These are phyloP conservation scores for Mesorhabditis spiculigera DNA, from an alignment of 2,888 invertebrate species.

Conservation along the genomic window DNA sequence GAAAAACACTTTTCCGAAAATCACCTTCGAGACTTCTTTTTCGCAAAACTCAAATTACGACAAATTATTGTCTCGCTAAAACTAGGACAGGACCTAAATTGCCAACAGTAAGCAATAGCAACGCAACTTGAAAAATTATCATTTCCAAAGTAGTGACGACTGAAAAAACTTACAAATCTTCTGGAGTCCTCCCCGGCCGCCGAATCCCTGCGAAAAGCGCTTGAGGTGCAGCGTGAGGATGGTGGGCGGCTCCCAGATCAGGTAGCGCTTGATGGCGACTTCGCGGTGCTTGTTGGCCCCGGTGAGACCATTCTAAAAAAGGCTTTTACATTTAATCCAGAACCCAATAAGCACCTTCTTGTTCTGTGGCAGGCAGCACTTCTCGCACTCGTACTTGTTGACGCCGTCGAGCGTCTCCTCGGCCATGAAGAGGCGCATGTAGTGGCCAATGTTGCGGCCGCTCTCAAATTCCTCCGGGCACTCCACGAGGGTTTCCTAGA, in stretches of 20 bases:
- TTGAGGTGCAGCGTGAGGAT: constrained; percentile 91
- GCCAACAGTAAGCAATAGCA: too few species aligned
- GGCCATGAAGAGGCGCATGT: constrained; percentile 20
- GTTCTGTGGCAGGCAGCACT: constrained; percentile 65
- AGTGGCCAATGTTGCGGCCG: constrained; percentile 16
- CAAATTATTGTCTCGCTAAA: too few species aligned
- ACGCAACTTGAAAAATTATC: too few species aligned
- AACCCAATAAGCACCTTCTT: constrained; percentile 18
- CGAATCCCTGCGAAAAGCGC: constrained; percentile 76
- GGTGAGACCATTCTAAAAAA: constrained; percentile 15
- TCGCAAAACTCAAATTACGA: too few species aligned
- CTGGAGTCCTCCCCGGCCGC: constrained; percentile 1
- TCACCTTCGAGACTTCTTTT: too few species aligned
- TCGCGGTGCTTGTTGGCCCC: constrained; percentile 28
- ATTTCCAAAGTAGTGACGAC: background rate
- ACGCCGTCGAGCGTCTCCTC: constrained; percentile 69
- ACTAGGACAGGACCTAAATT: too few species aligned
- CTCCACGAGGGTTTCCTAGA: constrained; percentile 9
- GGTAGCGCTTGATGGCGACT: constrained; percentile 48
- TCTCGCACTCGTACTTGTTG: constrained; percentile 88
- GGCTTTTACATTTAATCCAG: background rate
- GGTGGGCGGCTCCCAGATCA: constrained; percentile 85
- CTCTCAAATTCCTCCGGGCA: constrained; percentile 11
- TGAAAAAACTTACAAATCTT: constrained; percentile 44
- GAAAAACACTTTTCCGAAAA: too few species aligned